phyloP scores from a whole-genome alignment of 2,888 invertebrate species.

The Lasioglossum villosulum region DNA sequence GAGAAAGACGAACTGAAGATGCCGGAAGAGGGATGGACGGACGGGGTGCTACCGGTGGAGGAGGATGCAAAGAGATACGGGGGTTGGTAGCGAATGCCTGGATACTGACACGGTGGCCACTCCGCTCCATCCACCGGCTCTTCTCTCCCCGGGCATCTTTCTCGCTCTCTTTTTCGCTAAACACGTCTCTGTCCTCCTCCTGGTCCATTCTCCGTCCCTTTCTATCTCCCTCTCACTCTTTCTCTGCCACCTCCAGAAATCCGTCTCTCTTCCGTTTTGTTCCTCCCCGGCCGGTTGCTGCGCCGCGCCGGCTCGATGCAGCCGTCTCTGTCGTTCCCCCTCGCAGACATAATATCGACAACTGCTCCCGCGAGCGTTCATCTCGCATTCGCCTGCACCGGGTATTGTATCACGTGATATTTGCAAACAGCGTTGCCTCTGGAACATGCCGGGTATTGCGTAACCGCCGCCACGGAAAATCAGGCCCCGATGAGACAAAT shows the following conservation, averaged over 20 bases:
- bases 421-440: conserved; percentile 43
- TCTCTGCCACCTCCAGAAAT: background rate
- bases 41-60: conserved; percentile 38
- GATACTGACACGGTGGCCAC: conserved; percentile 72
- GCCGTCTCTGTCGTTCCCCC: conserved; percentile 42
- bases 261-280: background rate
- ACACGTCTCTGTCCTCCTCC: conserved; percentile 1
- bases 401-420: conserved; percentile 63
- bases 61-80: conserved; percentile 53
- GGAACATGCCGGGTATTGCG: conserved; percentile 13
- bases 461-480: conserved; percentile 29
- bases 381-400: conserved; percentile 43
- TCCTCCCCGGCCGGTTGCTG: conserved; percentile 11
- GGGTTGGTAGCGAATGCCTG: conserved; percentile 69
- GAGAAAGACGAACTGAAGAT: conserved; percentile 34
- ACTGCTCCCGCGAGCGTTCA: conserved; percentile 58
- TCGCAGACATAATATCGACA: conserved; percentile 67
- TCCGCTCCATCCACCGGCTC: conserved; percentile 46
- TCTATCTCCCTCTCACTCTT: background rate
- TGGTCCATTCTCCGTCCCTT: background rate
- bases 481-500: conserved; percentile 30
- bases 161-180: conserved; percentile 10
- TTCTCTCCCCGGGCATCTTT: conserved; percentile 34
- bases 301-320: conserved; percentile 17
- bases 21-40: conserved; percentile 29